Evolutionary conservation across 2,113 vertebrate species (phyloP).

Genomic region (Leucopsar rothschildi): DNA sequence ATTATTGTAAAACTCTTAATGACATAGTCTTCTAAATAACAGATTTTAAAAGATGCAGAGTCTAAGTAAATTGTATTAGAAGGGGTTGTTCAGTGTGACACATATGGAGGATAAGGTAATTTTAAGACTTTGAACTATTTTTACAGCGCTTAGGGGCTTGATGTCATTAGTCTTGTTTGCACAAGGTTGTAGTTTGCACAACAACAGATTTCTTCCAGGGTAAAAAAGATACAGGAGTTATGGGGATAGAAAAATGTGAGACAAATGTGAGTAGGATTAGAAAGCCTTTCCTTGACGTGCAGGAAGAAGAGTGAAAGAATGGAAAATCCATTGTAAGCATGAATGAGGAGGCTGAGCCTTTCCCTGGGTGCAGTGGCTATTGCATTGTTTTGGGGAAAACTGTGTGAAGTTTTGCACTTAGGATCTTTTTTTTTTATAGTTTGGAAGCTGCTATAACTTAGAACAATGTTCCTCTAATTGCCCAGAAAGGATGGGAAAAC

Average conservation of each 20-base stretch:
- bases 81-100: not conserved
- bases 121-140: not conserved
- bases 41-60: not conserved
- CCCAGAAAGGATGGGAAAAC: not conserved
- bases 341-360: not conserved
- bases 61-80: not conserved
- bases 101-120: not conserved
- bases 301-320: not conserved
- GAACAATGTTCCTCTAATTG: not conserved
- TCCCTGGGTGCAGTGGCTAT: not conserved
- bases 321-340: not conserved
- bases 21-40: not conserved
- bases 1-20: not conserved
- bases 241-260: conserved; percentile 6
- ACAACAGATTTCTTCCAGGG: not conserved
- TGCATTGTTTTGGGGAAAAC: not conserved
- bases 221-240: not conserved
- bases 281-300: not conserved
- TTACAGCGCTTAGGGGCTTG: not conserved
- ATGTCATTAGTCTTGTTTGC: not conserved
- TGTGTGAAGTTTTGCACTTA: not conserved
- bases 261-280: not conserved
- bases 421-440: not conserved
- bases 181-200: not conserved
- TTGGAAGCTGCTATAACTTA: not conserved